Evolutionary conservation across 92 coral and sea anemone species (phyloP), one percentile per base, ranked within the genome.

Genomic region (Paramuricea clavata): DNA sequence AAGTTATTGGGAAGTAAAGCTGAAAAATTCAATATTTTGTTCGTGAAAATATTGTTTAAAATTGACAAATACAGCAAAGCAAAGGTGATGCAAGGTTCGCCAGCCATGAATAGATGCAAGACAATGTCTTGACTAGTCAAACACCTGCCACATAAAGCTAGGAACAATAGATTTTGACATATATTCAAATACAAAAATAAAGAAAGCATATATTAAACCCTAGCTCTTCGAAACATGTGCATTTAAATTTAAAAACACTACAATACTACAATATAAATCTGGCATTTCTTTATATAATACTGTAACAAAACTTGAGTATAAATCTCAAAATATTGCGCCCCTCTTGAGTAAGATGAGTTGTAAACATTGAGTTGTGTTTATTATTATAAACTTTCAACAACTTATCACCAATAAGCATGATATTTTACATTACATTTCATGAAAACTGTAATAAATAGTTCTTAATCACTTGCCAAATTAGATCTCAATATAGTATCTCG

Each of bases 81-180:
- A 6, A 41, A 72, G 23, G 22, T 72, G 75, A 69, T 69, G 15
- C 54, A 72, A 72, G 54, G 50, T 72, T 17, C 31, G 54, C 32
- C 31, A 72, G 52, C 17, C 50, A 79, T 79, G 74, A 79, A 79
- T 79, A 49, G 72, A 79, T 67, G 71, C 84, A 79, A 36, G 67
- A 79, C 67, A 67, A 64, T 67, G 56, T 59, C 67, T 64, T 54
- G 72, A 59, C 73, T 9, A 39, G 54, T 56, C 21, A 13, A 79
- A 64, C 84, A 79, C 84, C 84, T 79, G 84, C 84, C 47, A 30
- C 49, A 79, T 67, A 60, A 79, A n/a, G 68, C 72, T 65, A 28
- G 56, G 84, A 79, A 79, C 84, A 79, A 79, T 60, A 60, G 84
- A 59, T 79, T 79, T 15, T 79, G 57, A 60, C 49, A 56, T 79